Evolutionary conservation across 92 coral and sea anemone genomes (phyloP).

Genomic region (Palythoa grandis): DNA sequence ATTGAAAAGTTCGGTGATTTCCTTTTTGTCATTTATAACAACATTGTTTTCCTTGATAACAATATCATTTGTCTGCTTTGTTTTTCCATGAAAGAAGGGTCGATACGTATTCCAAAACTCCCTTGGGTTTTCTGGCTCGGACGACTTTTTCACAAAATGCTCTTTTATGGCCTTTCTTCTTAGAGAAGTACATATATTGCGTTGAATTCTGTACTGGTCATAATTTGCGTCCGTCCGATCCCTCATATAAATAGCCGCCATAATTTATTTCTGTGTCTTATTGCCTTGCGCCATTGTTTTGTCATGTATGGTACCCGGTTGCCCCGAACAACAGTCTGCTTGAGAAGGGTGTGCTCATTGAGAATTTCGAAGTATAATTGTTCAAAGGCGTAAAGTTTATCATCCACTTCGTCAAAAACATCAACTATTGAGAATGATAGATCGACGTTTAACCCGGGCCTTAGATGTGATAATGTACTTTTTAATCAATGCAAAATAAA

Average conservation of each 20-base stretch:
- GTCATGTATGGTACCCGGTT: constrained; percentile 63
- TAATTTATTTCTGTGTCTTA: constrained; percentile 49
- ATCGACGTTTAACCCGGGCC: too few species aligned
- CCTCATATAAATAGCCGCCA: constrained; percentile 46
- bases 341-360: constrained; percentile 58
- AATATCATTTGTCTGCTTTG: constrained; percentile 49
- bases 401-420: constrained; percentile 64
- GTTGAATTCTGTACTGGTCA: constrained; percentile 49
- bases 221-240: constrained; percentile 57
- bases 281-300: constrained; percentile 61
- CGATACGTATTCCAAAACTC: constrained; percentile 58
- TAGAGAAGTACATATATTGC: constrained; percentile 54
- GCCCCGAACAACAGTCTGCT: constrained; percentile 43
- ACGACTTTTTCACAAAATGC: background rate
- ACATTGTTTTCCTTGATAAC: constrained; percentile 31
- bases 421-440: constrained; percentile 58
- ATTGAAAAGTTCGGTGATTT: constrained; percentile 46
- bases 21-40: constrained; percentile 34
- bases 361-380: constrained; percentile 39
- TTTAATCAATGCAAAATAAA: too few species aligned
- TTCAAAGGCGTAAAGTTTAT: constrained; percentile 58
- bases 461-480: too few species aligned
- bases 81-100: constrained; percentile 48
- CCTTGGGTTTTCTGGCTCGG: constrained; percentile 25
- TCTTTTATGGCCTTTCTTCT: constrained; percentile 36